phyloP scores from a whole-genome alignment of 2,888 invertebrate species.

The Gastracanthus pulcherrimus region DNA sequence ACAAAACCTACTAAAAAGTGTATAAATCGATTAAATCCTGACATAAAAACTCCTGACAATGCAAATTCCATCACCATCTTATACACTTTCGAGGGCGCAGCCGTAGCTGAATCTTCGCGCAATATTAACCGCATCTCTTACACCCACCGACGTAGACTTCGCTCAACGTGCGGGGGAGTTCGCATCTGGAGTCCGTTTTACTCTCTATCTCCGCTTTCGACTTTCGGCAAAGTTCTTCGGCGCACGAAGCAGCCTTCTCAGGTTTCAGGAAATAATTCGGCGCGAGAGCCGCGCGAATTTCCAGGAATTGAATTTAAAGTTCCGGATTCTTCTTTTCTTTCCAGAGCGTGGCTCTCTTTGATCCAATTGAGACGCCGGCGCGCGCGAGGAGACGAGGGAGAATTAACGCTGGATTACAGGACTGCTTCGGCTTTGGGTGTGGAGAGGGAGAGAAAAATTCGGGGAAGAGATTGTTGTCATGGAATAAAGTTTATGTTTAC shows the following conservation, averaged over 20 bases:
- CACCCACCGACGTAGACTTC: too few relatives aligned
- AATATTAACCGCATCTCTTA: too few relatives aligned
- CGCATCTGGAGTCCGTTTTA: neutral
- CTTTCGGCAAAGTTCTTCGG: slow-evolving; percentile 17
- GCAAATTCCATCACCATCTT: too few relatives aligned
- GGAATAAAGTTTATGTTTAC: slow-evolving; percentile 43
- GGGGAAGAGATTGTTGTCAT: neutral
- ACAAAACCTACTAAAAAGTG: too few relatives aligned
- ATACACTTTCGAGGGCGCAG: too few relatives aligned
- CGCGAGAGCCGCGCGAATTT: slow-evolving; percentile 11
- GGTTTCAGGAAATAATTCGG: slow-evolving; percentile 50
- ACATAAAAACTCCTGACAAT: too few relatives aligned
- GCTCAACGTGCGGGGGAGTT: neutral
- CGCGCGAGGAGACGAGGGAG: neutral
- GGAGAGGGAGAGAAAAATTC: neutral
- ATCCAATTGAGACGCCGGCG: slow-evolving; percentile 33
- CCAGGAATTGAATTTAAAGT: slow-evolving; percentile 56
- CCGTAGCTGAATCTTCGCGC: slow-evolving; percentile 12
- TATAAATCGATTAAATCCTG: too few relatives aligned
- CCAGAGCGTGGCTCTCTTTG: neutral
- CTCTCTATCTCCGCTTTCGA: neutral
- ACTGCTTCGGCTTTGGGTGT: neutral
- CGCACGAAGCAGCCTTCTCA: neutral
- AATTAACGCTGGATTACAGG: slow-evolving; percentile 29
- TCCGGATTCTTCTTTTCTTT: slow-evolving; percentile 53